phyloP scores from a whole-genome alignment of 2,797 vertebrate genomes.

The Hemitrygon akajei region DNA sequence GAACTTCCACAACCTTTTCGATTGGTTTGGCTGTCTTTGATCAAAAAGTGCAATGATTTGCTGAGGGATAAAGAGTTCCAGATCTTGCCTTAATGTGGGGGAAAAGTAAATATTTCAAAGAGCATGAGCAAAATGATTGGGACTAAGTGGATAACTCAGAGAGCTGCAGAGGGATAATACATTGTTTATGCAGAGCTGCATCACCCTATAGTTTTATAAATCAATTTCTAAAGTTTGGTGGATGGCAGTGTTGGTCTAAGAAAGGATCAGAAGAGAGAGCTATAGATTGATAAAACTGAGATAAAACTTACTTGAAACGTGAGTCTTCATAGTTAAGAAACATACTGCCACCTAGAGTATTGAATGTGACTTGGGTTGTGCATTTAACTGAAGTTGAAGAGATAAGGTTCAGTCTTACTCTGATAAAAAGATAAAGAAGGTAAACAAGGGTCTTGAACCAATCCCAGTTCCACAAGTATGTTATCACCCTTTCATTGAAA shows the following conservation, averaged over 20 bases:
- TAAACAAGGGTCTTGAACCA: not conserved
- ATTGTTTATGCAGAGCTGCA: not conserved
- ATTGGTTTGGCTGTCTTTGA: too few species aligned
- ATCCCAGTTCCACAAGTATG: not conserved
- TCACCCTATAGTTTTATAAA: not conserved
- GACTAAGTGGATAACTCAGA: not conserved
- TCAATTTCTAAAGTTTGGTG: not conserved
- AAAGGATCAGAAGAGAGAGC: not conserved
- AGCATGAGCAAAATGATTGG: not conserved
- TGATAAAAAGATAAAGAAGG: not conserved
- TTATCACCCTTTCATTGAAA: not conserved
- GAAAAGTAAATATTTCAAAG: not conserved
- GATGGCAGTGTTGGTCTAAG: not conserved
- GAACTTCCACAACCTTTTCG: too few species aligned
- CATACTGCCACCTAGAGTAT: conserved; percentile 18
- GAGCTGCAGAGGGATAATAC: not conserved
- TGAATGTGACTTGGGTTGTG: not conserved
- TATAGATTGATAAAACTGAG: not conserved
- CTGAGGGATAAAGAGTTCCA: not conserved
- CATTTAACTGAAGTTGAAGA: not conserved
- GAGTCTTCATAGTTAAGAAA: not conserved
- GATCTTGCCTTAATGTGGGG: not conserved
- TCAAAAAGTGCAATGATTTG: not conserved
- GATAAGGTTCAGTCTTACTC: not conserved
- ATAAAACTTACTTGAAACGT: not conserved